Evolutionary conservation across 2,888 invertebrate species (phyloP).

Genomic region (Hypolimnas misippus): DNA sequence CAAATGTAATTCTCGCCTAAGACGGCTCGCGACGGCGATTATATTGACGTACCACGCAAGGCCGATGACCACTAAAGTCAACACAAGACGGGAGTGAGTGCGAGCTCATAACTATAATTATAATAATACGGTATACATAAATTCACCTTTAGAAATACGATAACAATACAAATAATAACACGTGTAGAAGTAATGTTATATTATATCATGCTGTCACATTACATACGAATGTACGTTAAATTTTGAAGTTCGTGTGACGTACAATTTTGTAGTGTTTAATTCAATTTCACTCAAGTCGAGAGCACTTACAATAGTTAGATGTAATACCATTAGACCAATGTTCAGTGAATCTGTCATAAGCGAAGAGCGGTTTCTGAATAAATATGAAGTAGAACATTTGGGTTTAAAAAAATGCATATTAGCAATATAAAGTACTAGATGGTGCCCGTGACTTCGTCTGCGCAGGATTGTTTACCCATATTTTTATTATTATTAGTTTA

Average conservation of each 20-base stretch:
- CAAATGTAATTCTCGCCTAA: too few species aligned
- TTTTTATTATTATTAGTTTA: too few species aligned
- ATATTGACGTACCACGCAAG: too few species aligned
- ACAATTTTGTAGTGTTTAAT: constrained; percentile 9
- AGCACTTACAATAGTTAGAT: constrained; percentile 13
- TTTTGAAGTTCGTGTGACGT: neutral
- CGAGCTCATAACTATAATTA: too few species aligned
- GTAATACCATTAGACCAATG: constrained; percentile 8
- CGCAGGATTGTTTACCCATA: too few species aligned
- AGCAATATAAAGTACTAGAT: too few species aligned
- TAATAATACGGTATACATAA: too few species aligned
- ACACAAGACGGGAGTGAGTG: too few species aligned
- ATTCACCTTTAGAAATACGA: neutral
- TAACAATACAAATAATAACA: too few species aligned
- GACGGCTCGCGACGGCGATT: too few species aligned
- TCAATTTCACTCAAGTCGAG: constrained; percentile 6
- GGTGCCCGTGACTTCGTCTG: too few species aligned
- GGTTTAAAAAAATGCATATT: neutral
- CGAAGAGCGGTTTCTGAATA: neutral
- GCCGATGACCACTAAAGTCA: too few species aligned
- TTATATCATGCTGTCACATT: neutral
- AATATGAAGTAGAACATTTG: neutral
- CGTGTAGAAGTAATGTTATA: neutral
- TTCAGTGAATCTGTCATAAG: neutral
- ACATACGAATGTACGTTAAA: neutral